These are phyloP conservation scores for Thalassophryne amazonica DNA, from an alignment of 2,797 vertebrate genomes.

Conservation along the genomic window DNA sequence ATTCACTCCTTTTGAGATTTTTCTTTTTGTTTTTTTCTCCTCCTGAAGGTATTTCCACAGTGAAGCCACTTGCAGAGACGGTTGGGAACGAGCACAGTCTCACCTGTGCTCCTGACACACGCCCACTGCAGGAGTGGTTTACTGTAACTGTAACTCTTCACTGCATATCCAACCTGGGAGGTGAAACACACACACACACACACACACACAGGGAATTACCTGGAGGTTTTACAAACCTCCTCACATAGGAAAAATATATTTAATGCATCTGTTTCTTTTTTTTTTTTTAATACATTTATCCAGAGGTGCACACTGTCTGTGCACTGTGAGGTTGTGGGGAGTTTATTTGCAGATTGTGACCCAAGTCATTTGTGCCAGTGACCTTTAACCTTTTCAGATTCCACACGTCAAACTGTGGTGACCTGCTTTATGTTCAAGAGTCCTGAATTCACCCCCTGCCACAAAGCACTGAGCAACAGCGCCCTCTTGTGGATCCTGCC, in stretches of 20 bases:
- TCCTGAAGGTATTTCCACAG: constrained; percentile 13
- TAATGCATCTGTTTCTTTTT: too few relatives aligned
- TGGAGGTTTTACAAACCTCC: too few relatives aligned
- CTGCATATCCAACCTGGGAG: constrained; percentile 1
- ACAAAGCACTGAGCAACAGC: constrained; percentile 14
- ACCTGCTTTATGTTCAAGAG: constrained; percentile 1
- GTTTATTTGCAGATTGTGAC: too few relatives aligned
- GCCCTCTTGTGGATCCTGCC: constrained; percentile 49
- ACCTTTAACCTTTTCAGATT: constrained; percentile 19
- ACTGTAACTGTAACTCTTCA: constrained; percentile 15
- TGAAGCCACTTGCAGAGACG: constrained; percentile 17
- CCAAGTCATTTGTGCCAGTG: neutral
- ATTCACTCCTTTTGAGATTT: neutral
- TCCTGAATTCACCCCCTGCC: neutral
- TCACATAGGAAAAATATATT: too few relatives aligned
- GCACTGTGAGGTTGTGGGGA: too few relatives aligned
- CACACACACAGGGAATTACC: too few relatives aligned
- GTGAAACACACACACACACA: constrained; percentile 1
- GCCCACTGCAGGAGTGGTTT: constrained; percentile 63
- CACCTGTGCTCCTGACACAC: constrained; percentile 66
- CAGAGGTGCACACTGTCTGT: too few relatives aligned
- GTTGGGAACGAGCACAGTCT: constrained; percentile 39
- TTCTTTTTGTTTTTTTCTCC: neutral
- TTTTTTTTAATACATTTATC: too few relatives aligned
- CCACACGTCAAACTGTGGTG: constrained; percentile 13